phyloP scores from a whole-genome alignment of 2,888 invertebrate genomes.

The Dryobotodes eremita region DNA sequence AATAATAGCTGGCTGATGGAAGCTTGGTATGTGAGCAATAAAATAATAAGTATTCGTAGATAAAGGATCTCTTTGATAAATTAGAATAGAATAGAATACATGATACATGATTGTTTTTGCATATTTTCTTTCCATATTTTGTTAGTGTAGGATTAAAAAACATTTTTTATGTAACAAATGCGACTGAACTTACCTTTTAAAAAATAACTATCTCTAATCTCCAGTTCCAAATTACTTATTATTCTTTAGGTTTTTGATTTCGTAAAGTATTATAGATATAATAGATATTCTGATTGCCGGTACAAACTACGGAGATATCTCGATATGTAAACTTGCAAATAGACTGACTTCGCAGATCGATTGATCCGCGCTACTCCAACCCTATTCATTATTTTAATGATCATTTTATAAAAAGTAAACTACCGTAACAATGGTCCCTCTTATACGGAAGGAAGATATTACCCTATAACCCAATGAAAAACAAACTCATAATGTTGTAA shows the following conservation, averaged over 20 bases:
- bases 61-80: no score
- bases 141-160: no score
- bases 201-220: no score
- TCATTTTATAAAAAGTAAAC: not conserved
- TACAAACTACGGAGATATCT: not conserved
- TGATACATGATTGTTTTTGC: no score
- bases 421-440: not conserved
- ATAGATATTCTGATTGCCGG: not conserved
- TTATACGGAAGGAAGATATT: constrained; percentile 10
- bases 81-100: no score
- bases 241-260: not conserved
- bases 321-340: not conserved
- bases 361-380: not conserved
- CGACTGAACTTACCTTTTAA: no score
- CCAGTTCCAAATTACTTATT: no score
- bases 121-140: no score
- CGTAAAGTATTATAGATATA: not conserved
- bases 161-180: no score
- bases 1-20: not conserved
- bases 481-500: constrained; percentile 33
- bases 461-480: constrained; percentile 29
- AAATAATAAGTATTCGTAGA: no score
- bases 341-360: not conserved
- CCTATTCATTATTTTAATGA: not conserved
- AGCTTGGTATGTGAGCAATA: not conserved